Percentiles rank a stretch among this genome's conserved stretches.
These are phyloP conservation scores for Poecile atricapillus DNA, from an alignment of 2,113 vertebrate genomes.

Conservation along the genomic window DNA sequence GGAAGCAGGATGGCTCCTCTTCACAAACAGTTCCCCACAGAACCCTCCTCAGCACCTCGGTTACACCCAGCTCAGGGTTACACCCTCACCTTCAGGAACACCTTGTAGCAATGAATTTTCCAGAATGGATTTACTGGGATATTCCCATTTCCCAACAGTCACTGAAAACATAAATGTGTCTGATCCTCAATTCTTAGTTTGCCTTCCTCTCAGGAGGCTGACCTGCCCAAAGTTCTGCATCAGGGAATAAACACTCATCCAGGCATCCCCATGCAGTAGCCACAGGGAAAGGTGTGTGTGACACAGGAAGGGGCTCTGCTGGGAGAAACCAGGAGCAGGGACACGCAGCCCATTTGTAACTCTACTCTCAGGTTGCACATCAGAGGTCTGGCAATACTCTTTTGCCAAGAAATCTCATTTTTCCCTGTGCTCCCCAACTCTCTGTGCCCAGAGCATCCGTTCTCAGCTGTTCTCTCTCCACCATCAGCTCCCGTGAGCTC, in stretches of 20 bases:
- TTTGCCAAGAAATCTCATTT: not conserved
- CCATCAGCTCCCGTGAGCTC: not conserved
- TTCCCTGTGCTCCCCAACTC: not conserved
- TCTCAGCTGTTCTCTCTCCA: not conserved
- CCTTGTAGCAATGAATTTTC: not conserved
- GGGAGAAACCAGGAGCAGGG: not conserved
- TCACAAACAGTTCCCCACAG: not conserved
- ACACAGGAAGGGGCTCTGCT: not conserved
- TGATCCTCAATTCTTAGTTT: not conserved
- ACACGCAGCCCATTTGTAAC: not conserved
- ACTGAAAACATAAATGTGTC: not conserved
- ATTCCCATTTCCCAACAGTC: not conserved
- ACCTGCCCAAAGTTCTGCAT: not conserved
- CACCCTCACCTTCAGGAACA: not conserved
- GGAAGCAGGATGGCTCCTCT: not conserved
- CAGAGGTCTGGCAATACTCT: not conserved
- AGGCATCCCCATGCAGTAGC: not conserved
- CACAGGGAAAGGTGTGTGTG: accelerated
- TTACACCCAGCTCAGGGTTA: not conserved
- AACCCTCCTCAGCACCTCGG: not conserved
- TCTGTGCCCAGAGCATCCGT: not conserved
- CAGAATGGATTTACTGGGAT: not conserved
- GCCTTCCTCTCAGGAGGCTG: not conserved
- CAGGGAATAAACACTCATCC: not conserved
- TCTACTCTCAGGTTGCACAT: not conserved